A percentile compares a stretch with the other conserved stretches of the same genome.
These are phyloP conservation scores for Coenonympha glycerion DNA, from an alignment of 2,888 invertebrate genomes.

Conservation along the genomic window DNA sequence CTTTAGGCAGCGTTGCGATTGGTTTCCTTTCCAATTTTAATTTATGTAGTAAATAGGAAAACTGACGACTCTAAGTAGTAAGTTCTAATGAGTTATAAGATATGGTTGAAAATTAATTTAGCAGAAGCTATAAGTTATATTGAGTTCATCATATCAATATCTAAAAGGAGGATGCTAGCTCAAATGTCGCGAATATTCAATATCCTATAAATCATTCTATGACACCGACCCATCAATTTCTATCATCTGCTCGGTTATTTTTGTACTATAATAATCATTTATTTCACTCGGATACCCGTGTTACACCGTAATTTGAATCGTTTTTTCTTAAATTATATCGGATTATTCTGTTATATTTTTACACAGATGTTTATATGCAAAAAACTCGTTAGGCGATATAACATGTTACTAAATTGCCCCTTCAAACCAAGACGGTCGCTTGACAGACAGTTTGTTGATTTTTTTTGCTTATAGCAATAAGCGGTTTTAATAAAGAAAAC, in stretches of 20 bases:
- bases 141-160: too few species aligned
- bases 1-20: neutral
- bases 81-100: too few species aligned
- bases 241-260: constrained; percentile 19
- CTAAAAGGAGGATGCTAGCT: constrained; percentile 40
- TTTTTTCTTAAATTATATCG: neutral
- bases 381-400: neutral
- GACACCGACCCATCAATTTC: constrained; percentile 30
- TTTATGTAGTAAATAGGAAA: neutral
- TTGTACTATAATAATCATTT: constrained; percentile 8
- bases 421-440: neutral
- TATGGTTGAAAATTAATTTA: too few species aligned
- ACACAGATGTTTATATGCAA: neutral
- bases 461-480: neutral
- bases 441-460: neutral
- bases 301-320: neutral
- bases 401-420: neutral
- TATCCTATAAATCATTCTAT: constrained; percentile 47
- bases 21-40: neutral
- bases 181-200: constrained; percentile 56
- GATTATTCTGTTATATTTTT: neutral
- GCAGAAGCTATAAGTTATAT: too few species aligned
- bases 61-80: too few species aligned
- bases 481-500: neutral
- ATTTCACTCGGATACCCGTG: neutral